Percentiles rank a stretch among this genome's conserved stretches.
These are phyloP conservation scores for Lysiphlebus fabarum DNA, from an alignment of 1,140 invertebrate genomes.

Conservation along the genomic window DNA sequence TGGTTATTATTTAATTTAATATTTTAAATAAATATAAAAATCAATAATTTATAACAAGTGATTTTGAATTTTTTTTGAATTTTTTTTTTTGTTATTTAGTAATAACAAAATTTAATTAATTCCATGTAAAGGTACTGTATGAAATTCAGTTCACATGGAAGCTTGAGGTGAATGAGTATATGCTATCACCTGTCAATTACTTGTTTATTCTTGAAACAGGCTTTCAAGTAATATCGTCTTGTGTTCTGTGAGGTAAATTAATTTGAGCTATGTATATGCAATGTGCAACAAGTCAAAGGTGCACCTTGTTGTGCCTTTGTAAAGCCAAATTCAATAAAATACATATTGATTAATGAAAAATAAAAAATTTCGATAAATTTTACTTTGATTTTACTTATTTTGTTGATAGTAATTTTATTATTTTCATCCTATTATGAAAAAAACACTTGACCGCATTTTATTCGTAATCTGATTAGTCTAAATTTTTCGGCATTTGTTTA, in stretches of 20 bases:
- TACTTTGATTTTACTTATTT: too few relatives aligned
- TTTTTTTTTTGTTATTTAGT: too few relatives aligned
- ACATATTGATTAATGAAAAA: too few relatives aligned
- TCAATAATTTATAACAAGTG: background rate
- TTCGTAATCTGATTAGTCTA: too few relatives aligned
- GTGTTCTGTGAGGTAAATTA: background rate
- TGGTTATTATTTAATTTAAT: too few relatives aligned
- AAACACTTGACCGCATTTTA: too few relatives aligned
- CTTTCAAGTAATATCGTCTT: conserved; percentile 5
- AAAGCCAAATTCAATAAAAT: background rate
- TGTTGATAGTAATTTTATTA: background rate
- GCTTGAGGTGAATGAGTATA: background rate
- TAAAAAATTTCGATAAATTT: background rate
- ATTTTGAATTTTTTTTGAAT: too few relatives aligned
- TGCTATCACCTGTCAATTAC: conserved; percentile 12
- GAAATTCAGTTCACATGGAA: background rate
- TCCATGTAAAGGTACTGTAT: background rate
- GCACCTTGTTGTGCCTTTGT: too few relatives aligned
- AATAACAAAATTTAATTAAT: too few relatives aligned
- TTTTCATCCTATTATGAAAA: too few relatives aligned
- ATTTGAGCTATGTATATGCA: background rate
- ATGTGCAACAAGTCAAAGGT: background rate
- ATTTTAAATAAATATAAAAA: too few relatives aligned
- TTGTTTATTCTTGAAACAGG: background rate
- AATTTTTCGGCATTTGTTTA: too few relatives aligned